Base-by-base conservation (phyloP, 2,888 invertebrate genomes). In the Spatulosminthurus flaviceps region DNA sequence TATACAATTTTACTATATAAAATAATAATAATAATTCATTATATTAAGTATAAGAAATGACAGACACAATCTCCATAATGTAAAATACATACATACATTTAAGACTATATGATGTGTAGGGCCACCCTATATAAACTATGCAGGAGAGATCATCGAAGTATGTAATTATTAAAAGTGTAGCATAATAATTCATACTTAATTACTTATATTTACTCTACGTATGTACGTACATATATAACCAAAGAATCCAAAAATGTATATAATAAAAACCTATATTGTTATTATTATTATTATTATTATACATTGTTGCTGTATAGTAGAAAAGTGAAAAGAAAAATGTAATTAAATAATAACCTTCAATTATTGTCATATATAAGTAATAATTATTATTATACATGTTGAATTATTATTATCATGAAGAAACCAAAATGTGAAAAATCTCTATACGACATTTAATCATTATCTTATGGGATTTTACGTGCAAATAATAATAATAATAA, bases 71-170 rank as follows among this genome's bases (percentile, higher is more conserved):
- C 1, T 11, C 16, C 5, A n/a, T 13, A 51, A 51, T 19, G 16
- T 41, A n/a, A 11, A 51, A n/a, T 13, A 19, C 5, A 2, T 11
- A 51, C 16, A 51, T 51, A 2, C 16, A 51, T 19, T 9, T 16
- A 51, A 51, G 51, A 19, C 51, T 19, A 2, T 51, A 19, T 9
- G 1, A n/a, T 2, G 5, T 51, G 51, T 51, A 51, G 16, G 51
- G 51, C 51, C 5, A 34, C 51, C n/a, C 51, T 13, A 16, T 19
- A 67, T 67, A n/a, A 26, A 28, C 26, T 19, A 19, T 67, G 67
- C 67, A 67, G 67, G 67, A 67, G 67, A 67, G 67, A 67, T 67
- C 67, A 67, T 67, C 67, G 67, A 67, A 67, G 4, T 1, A 28
- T 28, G 11, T 67, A 67, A 28, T 67, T 28, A n/a, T 67, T n/a